Conservation (phyloP, 2,113 vertebrate genomes). For the Sander vitreus region DNA sequence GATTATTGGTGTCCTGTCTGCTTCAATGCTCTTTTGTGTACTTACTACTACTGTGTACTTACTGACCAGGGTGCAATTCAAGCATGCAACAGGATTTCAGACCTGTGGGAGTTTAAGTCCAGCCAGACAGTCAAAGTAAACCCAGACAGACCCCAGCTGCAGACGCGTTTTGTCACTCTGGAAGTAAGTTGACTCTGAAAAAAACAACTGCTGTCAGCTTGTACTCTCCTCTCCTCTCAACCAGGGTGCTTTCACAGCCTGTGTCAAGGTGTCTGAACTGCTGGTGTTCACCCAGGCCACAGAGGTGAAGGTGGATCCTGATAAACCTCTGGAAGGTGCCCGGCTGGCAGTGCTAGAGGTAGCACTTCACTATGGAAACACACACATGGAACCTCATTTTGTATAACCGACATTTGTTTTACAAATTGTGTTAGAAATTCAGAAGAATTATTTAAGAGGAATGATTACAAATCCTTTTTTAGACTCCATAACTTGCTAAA, state of each 20-base stretch:
- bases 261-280: slow-evolving; percentile 83
- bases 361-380: slow-evolving; percentile 48
- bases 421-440: background rate
- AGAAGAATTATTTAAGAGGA: background rate
- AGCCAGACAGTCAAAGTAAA: slow-evolving; percentile 91
- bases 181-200: slow-evolving; percentile 85
- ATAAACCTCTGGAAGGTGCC: slow-evolving; percentile 94
- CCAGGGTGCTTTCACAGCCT: slow-evolving; percentile 88
- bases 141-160: slow-evolving; percentile 91
- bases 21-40: slow-evolving; percentile 17
- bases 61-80: slow-evolving; percentile 84
- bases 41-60: slow-evolving; percentile 9
- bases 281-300: slow-evolving; percentile 82
- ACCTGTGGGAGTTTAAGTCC: slow-evolving; percentile 84
- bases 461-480: background rate
- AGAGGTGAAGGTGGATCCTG: slow-evolving; percentile 96
- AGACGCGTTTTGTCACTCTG: slow-evolving; percentile 86
- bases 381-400: slow-evolving; percentile 2
- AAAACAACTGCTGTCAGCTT: slow-evolving; percentile 15
- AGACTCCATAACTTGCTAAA: background rate
- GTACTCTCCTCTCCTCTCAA: slow-evolving; percentile 35
- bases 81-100: slow-evolving; percentile 82
- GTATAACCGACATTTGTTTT: background rate
- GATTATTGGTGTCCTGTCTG: slow-evolving; percentile 14
- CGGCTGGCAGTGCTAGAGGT: slow-evolving; percentile 92